Conservation (phyloP, 1,140 invertebrate genomes). For the Lasaia peninsularis region DNA sequence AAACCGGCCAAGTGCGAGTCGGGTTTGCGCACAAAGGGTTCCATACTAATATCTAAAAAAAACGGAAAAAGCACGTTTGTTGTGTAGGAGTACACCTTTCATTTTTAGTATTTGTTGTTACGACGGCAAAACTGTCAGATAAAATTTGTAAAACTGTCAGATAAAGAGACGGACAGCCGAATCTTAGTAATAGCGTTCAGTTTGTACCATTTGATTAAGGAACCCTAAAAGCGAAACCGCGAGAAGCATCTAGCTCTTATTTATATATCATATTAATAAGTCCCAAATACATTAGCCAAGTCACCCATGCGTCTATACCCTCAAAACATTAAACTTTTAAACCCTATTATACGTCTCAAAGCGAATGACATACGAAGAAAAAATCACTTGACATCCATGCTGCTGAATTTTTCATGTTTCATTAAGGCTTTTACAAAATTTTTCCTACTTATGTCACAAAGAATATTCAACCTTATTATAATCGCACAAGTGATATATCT, state of each 20-base stretch:
- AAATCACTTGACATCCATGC: conserved; percentile 38
- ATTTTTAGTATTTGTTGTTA: too few species aligned
- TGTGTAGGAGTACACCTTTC: too few species aligned
- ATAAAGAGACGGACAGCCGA: too few species aligned
- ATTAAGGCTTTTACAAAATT: conserved; percentile 33
- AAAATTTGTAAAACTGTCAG: too few species aligned
- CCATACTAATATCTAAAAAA: too few species aligned
- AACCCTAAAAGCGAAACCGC: too few species aligned
- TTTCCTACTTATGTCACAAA: background rate
- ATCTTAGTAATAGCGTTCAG: too few species aligned
- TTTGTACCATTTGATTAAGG: too few species aligned
- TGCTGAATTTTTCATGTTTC: conserved; percentile 47
- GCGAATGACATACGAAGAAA: conserved; percentile 40
- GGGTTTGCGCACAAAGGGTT: too few species aligned
- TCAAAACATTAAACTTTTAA: conserved; percentile 36
- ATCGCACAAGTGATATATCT: conserved; percentile 1
- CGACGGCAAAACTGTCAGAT: too few species aligned
- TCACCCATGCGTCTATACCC: conserved; percentile 11
- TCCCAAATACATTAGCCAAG: background rate
- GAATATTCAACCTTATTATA: conserved; percentile 9
- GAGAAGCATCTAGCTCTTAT: background rate
- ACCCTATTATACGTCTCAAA: conserved; percentile 39
- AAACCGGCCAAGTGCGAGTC: too few species aligned
- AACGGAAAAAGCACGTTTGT: too few species aligned
- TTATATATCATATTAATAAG: background rate